These are phyloP conservation scores for Gopherus flavomarginatus DNA, from an alignment of 2,113 vertebrate species.

Conservation along the genomic window DNA sequence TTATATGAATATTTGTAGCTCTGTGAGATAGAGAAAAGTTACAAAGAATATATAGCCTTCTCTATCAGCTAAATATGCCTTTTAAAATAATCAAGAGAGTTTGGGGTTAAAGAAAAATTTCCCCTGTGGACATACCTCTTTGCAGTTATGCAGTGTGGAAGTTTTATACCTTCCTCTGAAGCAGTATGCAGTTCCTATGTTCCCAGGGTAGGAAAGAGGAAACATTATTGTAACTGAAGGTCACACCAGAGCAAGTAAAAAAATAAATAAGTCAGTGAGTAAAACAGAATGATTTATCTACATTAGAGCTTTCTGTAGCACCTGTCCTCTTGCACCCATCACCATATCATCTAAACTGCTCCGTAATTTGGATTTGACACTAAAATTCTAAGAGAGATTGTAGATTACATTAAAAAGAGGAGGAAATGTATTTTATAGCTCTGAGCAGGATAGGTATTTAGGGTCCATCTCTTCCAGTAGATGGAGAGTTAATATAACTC, in stretches of 20 bases:
- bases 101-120: conserved; percentile 34
- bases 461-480: conserved; percentile 15
- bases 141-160: conserved; percentile 10
- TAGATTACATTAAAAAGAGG: neutral
- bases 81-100: conserved; percentile 52
- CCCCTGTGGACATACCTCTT: neutral
- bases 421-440: conserved; percentile 22
- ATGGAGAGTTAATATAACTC: neutral
- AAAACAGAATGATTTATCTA: neutral
- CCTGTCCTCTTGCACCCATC: neutral
- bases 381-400: neutral
- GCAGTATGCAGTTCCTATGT: neutral
- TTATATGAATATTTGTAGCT: conserved; percentile 16
- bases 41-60: neutral
- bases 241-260: conserved; percentile 31
- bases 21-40: neutral
- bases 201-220: neutral
- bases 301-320: neutral
- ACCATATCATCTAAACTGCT: neutral
- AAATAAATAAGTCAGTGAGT: neutral
- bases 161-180: conserved; percentile 33
- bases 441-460: neutral
- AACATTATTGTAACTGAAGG: conserved; percentile 1
- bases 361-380: neutral
- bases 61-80: conserved; percentile 36